Evolutionary conservation across 2,888 invertebrate species (phyloP).

Genomic region (Ochropacha duplaris): DNA sequence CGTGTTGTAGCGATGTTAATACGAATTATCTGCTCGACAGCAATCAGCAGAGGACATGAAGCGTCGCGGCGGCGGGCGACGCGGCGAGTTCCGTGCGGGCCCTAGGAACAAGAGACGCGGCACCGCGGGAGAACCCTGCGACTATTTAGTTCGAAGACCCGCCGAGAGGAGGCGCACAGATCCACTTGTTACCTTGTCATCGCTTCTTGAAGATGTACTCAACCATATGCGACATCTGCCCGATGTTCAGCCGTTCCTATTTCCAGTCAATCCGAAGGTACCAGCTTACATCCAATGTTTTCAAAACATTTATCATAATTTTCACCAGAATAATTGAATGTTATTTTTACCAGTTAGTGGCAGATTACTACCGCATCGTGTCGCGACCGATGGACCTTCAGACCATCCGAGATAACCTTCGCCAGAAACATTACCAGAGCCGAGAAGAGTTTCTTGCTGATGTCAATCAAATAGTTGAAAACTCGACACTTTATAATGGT

Average conservation of each 20-base stretch:
- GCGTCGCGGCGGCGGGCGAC: conserved; percentile 89
- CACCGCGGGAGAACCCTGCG: conserved; percentile 80
- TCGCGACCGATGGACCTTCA: conserved; percentile 98
- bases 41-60: conserved; percentile 94
- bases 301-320: background rate
- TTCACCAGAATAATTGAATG: background rate
- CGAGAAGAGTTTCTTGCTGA: conserved; percentile 98
- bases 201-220: conserved; percentile 94
- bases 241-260: conserved; percentile 95
- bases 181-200: conserved; percentile 96
- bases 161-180: conserved; percentile 97
- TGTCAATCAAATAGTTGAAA: conserved; percentile 97
- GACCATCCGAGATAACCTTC: conserved; percentile 94
- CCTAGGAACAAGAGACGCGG: conserved; percentile 60
- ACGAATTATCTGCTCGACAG: conserved; percentile 24
- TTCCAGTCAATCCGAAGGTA: conserved; percentile 96
- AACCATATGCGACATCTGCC: conserved; percentile 96
- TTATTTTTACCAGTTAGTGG: conserved; percentile 84
- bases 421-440: conserved; percentile 95
- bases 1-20: background rate
- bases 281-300: background rate
- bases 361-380: conserved; percentile 97
- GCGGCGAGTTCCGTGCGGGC: conserved; percentile 78
- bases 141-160: conserved; percentile 93
- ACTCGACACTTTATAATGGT: conserved; percentile 97